Evolutionary conservation across 1,140 invertebrate species (phyloP), one percentile per base, ranked within the genome.

Genomic region (Ridgeia piscesae): DNA sequence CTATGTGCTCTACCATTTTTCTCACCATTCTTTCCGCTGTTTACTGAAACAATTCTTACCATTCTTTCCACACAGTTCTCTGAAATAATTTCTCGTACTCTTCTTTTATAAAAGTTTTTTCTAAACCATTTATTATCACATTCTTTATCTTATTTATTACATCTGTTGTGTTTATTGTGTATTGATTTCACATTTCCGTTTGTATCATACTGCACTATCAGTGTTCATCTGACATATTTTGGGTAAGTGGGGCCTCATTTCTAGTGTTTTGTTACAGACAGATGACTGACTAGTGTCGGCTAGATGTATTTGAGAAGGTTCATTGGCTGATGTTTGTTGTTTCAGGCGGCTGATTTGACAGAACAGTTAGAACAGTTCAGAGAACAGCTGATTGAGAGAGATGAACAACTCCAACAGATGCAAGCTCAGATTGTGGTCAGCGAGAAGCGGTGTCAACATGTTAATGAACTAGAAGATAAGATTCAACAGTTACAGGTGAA

Each of bases 351-450:
- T 42, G 50, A 91, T 33, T 88, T 93, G 31, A 88, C 33, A 6
- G 58, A 92, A 2, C 92, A 93, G 91, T 34, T 93, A 27, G 93
- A 92, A 4, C 35, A 91, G 35, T 91, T 92, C 77, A 42, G 91
- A n/a, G 35, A 89, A 33, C 89, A 93, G 90, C 35, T 91, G 21
- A 33, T 92, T 33, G 93, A 92, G 6, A 91, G 91, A 33, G 92
- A 92, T 8, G 92, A 91, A 48, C 27, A 93, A 88, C 33, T 92
- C 91, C 35, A 91, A 31, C 93, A 92, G 48, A 77, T 93, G 92
- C 14, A 58, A 27, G 77, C 89, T n/a, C 93, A 93, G 93, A 17
- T 93, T 8, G 89, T 92, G 50, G 88, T 92, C 88, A 89, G 33
- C 33, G 88, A 91, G 35, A 92, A 93, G 35, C 34, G 92, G 89